Base-by-base conservation (phyloP, 1,140 invertebrate genomes). In the Choristoneura fumiferana region DNA sequence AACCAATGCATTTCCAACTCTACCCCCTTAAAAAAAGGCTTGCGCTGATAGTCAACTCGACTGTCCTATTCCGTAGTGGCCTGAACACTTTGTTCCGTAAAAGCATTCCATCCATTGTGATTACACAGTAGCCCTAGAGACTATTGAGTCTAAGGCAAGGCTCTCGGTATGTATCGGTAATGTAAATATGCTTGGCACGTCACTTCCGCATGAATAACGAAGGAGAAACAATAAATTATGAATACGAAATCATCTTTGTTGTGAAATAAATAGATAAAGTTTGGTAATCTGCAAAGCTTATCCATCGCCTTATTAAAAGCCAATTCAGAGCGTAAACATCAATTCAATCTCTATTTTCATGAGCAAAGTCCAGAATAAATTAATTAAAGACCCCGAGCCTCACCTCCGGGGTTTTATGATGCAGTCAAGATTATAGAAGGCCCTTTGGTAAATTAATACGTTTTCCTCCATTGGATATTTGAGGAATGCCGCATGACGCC, bases 1-100 rank as follows among this genome's bases (percentile, higher is more conserved):
- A 53, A 34, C 13, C 22, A 15, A 33, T 8, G n/a, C 52, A 54
- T 34, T 36, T 36, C 12, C 4, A 54, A 34, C 33, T 33, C 4
- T 54, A 54, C 18, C n/a, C 10, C 43, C 43, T 29, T 49, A 12
- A 17, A 12, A 33, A 49, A 49, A 22, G 43, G 18, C 29, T 29
- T 4, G 22, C n/a, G 2, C 29, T 6, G 12, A 29, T 43, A 49
- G n/a, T 10, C 29, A n/a, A 17, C 3, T 33, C 18, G 22, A 22
- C 10, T 33, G 43, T 49, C n/a, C 12, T 33, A 49, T 18, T 49
- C 10, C 22, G 43, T 65, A 67, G 63, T 61, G 63, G 18, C 36
- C 40, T 38, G 37, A 60, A 65, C 60, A 63, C 60, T 65, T 65
- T 67, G 54, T 67, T 58, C 62, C 55, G 57, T 68, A 64, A 71